phyloP scores from a whole-genome alignment of 2,113 vertebrate species.

The Synchiropus splendidus region DNA sequence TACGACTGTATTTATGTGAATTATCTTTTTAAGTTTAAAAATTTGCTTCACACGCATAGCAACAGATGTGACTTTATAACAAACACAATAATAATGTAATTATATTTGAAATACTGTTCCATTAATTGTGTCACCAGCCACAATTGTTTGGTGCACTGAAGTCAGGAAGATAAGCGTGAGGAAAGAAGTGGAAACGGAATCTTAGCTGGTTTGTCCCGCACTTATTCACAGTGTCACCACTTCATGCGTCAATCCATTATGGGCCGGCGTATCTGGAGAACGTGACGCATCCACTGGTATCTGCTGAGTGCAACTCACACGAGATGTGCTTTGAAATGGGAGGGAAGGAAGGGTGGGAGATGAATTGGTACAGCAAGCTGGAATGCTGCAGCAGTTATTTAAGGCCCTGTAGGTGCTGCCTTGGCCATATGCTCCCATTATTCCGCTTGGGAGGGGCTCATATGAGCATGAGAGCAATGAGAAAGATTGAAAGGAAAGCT shows the following conservation, averaged over 20 bases:
- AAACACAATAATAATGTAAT: no score
- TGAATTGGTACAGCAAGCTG: conserved; percentile 61
- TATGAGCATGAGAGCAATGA: conserved; percentile 43
- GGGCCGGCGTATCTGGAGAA: conserved; percentile 38
- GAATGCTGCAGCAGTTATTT: conserved; percentile 64
- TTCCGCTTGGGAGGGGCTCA: conserved; percentile 59
- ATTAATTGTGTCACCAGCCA: no score
- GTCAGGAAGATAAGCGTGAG: no score
- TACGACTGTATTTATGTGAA: no score
- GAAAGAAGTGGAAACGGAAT: conserved; percentile 41
- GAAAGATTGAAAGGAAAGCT: conserved; percentile 14
- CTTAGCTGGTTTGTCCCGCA: conserved; percentile 35
- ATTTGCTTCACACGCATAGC: no score
- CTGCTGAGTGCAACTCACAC: conserved; percentile 40
- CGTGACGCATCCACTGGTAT: conserved; percentile 39
- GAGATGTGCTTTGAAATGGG: conserved; percentile 49
- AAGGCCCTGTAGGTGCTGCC: conserved; percentile 63
- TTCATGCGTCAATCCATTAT: conserved; percentile 36
- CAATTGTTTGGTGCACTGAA: no score
- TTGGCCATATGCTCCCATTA: conserved; percentile 65
- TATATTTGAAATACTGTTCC: no score
- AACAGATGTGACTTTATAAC: no score
- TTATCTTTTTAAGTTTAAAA: no score
- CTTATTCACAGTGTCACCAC: conserved; percentile 45
- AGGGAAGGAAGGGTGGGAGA: conserved; percentile 29